These are phyloP conservation scores for Varanus salvator DNA, from an alignment of 2,113 vertebrate species.

Conservation along the genomic window DNA sequence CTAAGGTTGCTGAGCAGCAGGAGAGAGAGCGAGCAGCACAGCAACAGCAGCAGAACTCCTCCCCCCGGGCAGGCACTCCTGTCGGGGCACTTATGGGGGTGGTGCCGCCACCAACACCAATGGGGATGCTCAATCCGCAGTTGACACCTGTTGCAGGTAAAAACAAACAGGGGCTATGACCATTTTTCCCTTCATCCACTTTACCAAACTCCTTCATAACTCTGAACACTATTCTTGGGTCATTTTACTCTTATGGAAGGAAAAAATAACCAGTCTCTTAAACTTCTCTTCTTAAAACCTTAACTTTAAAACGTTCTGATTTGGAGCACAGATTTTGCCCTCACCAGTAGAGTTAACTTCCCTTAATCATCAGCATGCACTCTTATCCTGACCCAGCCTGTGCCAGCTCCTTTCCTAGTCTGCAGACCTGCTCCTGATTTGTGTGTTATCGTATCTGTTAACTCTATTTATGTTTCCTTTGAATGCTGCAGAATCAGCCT, in stretches of 20 bases:
- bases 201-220: constrained; percentile 83
- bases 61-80: constrained; percentile 98
- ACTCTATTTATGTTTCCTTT: constrained; percentile 17
- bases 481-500: background rate
- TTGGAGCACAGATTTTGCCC: constrained; percentile 33
- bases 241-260: constrained; percentile 76
- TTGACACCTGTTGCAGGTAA: constrained; percentile 98
- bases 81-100: constrained; percentile 97
- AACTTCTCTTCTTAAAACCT: constrained; percentile 69
- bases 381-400: constrained; percentile 53
- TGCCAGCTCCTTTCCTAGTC: constrained; percentile 13
- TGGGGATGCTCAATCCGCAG: constrained; percentile 98
- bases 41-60: constrained; percentile 88
- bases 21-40: constrained; percentile 95
- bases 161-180: constrained; percentile 86
- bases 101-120: constrained; percentile 95
- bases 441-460: constrained; percentile 13
- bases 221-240: constrained; percentile 72
- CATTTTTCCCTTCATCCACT: constrained; percentile 82
- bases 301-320: constrained; percentile 63
- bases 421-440: constrained; percentile 30
- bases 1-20: constrained; percentile 99
- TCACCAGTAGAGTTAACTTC: constrained; percentile 52
- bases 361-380: constrained; percentile 18
- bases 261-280: constrained; percentile 61